Evolutionary conservation across 2,113 vertebrate species (phyloP).

Genomic region (Psettodes erumei): DNA sequence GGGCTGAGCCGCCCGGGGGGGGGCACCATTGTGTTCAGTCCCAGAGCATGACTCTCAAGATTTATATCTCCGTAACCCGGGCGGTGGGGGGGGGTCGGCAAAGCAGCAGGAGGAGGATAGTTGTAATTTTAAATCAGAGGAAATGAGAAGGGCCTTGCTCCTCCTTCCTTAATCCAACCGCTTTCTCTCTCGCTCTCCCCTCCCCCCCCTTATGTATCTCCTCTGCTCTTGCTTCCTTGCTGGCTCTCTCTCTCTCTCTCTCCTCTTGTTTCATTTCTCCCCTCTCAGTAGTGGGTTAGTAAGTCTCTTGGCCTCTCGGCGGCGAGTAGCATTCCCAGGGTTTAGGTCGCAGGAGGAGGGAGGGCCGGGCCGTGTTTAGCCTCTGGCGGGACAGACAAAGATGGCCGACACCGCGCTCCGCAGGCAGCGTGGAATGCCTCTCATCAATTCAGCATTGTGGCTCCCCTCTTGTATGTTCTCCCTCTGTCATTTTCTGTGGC

Average conservation of each 20-base stretch:
- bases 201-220: conserved; percentile 15
- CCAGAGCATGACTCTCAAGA: conserved; percentile 77
- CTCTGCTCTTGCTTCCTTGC: conserved; percentile 35
- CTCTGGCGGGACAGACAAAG: conserved; percentile 77
- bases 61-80: conserved; percentile 79
- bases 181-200: conserved; percentile 4
- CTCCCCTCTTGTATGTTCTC: conserved; percentile 57
- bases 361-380: conserved; percentile 72
- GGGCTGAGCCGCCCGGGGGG: conserved; percentile 56
- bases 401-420: conserved; percentile 70
- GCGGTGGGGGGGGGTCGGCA: conserved; percentile 61
- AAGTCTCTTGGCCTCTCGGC: conserved; percentile 67
- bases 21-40: conserved; percentile 68
- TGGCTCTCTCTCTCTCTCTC: background rate
- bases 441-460: conserved; percentile 83
- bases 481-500: conserved; percentile 67
- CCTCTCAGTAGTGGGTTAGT: conserved; percentile 58
- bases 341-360: conserved; percentile 69
- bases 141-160: conserved; percentile 64
- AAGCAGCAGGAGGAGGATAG: conserved; percentile 60
- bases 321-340: conserved; percentile 69
- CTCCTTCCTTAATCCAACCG: conserved; percentile 58
- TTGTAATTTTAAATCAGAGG: conserved; percentile 73
- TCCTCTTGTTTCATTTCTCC: conserved; percentile 52
- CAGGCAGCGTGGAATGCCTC: conserved; percentile 78